These are phyloP conservation scores for Hycleus cichorii DNA, from an alignment of 1,140 invertebrate genomes.

Conservation along the genomic window DNA sequence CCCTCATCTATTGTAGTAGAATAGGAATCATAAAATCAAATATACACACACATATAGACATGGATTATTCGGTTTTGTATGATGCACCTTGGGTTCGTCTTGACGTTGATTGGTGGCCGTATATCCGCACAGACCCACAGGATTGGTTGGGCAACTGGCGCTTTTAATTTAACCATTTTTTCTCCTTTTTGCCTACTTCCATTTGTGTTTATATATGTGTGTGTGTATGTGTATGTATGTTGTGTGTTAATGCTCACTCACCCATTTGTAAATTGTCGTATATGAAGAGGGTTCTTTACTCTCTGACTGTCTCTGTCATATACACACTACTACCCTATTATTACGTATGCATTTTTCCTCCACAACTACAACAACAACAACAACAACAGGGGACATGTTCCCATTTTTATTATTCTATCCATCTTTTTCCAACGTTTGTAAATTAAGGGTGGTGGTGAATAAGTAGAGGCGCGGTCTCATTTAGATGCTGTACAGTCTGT, in stretches of 20 bases:
- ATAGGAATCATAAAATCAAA: no score
- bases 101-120: slow-evolving; percentile 25
- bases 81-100: slow-evolving; percentile 17
- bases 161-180: slow-evolving; percentile 37
- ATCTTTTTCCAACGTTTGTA: not conserved
- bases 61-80: not conserved
- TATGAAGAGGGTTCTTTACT: no score
- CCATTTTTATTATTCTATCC: not conserved
- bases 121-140: slow-evolving; percentile 19
- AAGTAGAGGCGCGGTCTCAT: no score
- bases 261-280: slow-evolving; percentile 34
- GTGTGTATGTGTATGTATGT: slow-evolving; percentile 1
- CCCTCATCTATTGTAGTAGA: no score
- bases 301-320: no score
- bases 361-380: no score
- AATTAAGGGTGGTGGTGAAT: no score
- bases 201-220: not conserved
- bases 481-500: no score
- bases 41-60: no score
- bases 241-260: slow-evolving; percentile 31
- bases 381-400: not conserved
- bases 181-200: slow-evolving; percentile 15
- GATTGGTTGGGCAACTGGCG: slow-evolving; percentile 29
- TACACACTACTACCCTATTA: no score
- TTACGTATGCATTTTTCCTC: no score